Evolutionary conservation across 1,140 invertebrate species (phyloP).

Genomic region (Zaprionus vittiger): DNA sequence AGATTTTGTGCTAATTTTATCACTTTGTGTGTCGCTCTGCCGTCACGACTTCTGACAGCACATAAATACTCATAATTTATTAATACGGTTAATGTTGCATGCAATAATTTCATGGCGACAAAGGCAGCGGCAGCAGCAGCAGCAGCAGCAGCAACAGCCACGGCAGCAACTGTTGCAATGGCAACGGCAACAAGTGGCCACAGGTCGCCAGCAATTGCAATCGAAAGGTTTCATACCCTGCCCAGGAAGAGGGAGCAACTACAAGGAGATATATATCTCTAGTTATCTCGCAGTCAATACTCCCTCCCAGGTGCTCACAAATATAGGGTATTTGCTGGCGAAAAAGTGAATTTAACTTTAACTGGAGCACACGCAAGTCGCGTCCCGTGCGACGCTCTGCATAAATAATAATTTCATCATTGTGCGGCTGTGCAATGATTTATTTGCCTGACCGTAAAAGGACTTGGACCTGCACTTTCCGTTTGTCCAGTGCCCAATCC

Average conservation of each 20-base stretch:
- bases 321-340: conserved; percentile 37
- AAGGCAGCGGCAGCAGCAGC: conserved; percentile 26
- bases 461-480: conserved; percentile 53
- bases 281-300: neutral
- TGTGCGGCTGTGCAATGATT: conserved; percentile 74
- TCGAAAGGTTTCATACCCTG: conserved; percentile 26
- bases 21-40: conserved; percentile 84
- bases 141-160: neutral
- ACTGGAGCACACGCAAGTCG: conserved; percentile 73
- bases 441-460: conserved; percentile 77
- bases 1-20: conserved; percentile 84
- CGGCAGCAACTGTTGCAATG: neutral
- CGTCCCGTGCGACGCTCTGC: conserved; percentile 53
- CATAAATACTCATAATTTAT: conserved; percentile 84
- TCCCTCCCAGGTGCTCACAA: neutral
- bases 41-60: conserved; percentile 83
- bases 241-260: neutral
- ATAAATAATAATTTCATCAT: conserved; percentile 85
- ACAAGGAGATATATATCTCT: neutral
- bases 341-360: conserved; percentile 55
- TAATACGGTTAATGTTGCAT: conserved; percentile 84
- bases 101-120: conserved; percentile 76
- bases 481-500: conserved; percentile 28
- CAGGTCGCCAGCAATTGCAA: conserved; percentile 40
- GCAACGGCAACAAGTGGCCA: conserved; percentile 49